Percentiles rank a stretch among this genome's conserved stretches.
Conservation (phyloP, 2,797 vertebrate genomes). For the Falco concolor region DNA sequence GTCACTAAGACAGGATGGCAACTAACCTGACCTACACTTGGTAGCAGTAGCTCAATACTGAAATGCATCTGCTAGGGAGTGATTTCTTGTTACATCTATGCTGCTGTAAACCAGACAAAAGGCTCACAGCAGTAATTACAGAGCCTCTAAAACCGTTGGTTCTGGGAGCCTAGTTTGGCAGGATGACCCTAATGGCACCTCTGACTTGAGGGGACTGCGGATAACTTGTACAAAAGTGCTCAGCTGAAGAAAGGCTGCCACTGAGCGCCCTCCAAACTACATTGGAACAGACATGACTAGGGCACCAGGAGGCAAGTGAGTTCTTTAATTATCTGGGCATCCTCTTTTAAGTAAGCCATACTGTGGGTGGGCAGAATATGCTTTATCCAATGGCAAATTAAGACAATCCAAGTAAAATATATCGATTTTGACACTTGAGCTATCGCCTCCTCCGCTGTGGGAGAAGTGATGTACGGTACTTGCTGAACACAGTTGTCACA, state of each 20-base stretch:
- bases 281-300: not conserved
- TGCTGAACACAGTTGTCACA: not conserved
- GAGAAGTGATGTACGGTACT: not conserved
- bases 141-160: not conserved
- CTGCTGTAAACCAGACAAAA: not conserved
- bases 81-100: not conserved
- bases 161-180: not conserved
- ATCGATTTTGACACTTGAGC: not conserved
- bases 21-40: not conserved
- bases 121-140: not conserved
- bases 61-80: not conserved
- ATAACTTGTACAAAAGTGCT: not conserved
- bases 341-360: not conserved
- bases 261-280: not conserved
- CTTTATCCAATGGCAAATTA: not conserved
- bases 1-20: not conserved
- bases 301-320: not conserved
- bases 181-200: not conserved
- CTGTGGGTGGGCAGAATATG: not conserved
- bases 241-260: not conserved
- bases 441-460: not conserved
- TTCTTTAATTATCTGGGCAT: not conserved
- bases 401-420: not conserved
- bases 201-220: not conserved
- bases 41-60: not conserved